Conservation (phyloP, 2,888 invertebrate species). For the Orthosia gothica region DNA sequence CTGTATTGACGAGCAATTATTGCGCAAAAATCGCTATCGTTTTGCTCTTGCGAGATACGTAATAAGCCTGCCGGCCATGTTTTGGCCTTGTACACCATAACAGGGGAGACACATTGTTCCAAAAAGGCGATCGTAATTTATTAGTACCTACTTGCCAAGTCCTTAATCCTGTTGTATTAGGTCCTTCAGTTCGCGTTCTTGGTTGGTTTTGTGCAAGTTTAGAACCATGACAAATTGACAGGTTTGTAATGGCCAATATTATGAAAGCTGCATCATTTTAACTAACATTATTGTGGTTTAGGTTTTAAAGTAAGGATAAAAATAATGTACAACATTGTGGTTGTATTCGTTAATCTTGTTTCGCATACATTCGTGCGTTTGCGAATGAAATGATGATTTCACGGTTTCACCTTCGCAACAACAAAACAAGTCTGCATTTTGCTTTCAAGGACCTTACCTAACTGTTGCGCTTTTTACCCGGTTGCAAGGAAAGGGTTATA, state of each 20-base stretch:
- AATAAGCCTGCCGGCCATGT: no score
- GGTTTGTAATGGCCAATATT: not conserved
- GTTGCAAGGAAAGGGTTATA: no score
- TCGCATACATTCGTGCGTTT: not conserved
- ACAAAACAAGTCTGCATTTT: constrained; percentile 11
- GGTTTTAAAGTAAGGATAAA: constrained; percentile 6
- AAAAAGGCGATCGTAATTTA: no score
- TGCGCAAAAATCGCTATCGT: no score
- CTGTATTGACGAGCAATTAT: no score
- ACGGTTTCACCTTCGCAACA: constrained; percentile 23
- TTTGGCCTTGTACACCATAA: no score
- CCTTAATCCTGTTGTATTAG: no score
- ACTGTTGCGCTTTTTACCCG: constrained; percentile 2
- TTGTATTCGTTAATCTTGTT: constrained; percentile 16
- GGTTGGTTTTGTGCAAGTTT: no score
- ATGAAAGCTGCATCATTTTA: not conserved
- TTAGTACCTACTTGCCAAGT: no score
- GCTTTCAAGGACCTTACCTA: not conserved
- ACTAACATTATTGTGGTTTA: not conserved
- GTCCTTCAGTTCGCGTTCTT: no score
- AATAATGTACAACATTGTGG: not conserved
- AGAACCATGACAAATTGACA: not conserved
- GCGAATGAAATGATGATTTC: constrained; percentile 28
- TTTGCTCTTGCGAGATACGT: no score
- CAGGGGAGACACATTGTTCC: no score